phyloP scores from a whole-genome alignment of 2,113 vertebrate genomes.

The Gasterosteus aculeatus region DNA sequence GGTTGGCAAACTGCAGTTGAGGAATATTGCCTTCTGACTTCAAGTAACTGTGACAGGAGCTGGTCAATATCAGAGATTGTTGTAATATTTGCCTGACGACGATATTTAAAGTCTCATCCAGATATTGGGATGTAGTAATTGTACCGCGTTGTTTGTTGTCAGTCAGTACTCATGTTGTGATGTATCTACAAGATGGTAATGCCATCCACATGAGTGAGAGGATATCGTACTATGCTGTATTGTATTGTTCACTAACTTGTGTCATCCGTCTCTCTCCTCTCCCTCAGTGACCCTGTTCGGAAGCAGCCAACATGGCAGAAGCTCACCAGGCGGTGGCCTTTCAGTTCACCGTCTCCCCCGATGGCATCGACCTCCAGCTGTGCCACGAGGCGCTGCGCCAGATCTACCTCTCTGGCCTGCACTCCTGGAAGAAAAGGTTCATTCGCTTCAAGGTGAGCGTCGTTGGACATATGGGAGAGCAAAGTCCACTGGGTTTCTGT shows the following conservation, averaged over 20 bases:
- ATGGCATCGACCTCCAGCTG: slow-evolving; percentile 92
- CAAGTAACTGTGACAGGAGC: background rate
- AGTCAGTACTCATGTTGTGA: background rate
- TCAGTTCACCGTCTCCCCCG: slow-evolving; percentile 93
- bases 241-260: background rate
- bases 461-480: background rate
- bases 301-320: slow-evolving; percentile 88
- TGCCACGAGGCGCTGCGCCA: slow-evolving; percentile 93
- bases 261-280: background rate
- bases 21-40: background rate
- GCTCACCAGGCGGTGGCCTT: slow-evolving; percentile 97
- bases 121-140: background rate
- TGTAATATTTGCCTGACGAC: background rate
- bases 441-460: slow-evolving; percentile 90
- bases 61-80: background rate
- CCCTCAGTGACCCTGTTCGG: slow-evolving; percentile 54
- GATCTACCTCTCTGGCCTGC: slow-evolving; percentile 91
- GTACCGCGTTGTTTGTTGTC: background rate
- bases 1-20: background rate
- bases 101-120: background rate
- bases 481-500: slow-evolving; percentile 12
- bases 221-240: background rate
- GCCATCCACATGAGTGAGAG: background rate
- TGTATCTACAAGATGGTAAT: background rate
- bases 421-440: slow-evolving; percentile 97